These are phyloP conservation scores for Sinelater perroti DNA, from an alignment of 2,888 invertebrate genomes.

Conservation along the genomic window DNA sequence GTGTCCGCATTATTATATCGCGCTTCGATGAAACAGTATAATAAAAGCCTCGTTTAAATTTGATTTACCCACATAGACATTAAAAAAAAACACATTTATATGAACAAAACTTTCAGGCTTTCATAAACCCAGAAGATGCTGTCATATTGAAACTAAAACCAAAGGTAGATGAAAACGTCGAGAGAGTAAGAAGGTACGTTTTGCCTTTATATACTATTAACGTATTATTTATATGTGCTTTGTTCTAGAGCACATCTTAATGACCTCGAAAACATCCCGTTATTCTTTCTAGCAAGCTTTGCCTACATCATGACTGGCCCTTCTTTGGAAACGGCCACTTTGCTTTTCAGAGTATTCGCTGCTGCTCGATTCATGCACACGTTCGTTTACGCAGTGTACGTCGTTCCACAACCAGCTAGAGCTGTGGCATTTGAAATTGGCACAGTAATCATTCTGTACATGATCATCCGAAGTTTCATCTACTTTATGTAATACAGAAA, in stretches of 20 bases:
- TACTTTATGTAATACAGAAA: no score
- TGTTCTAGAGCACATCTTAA: conserved; percentile 73
- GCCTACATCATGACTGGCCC: conserved; percentile 71
- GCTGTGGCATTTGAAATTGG: conserved; percentile 47
- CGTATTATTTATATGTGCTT: no score
- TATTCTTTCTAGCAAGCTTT: conserved; percentile 69
- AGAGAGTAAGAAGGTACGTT: conserved; percentile 17
- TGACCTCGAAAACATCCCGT: conserved; percentile 76
- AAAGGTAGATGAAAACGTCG: conserved; percentile 7
- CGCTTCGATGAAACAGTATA: no score
- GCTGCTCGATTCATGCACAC: conserved; percentile 68
- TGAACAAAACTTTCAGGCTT: no score
- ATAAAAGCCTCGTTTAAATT: no score
- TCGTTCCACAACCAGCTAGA: conserved; percentile 66
- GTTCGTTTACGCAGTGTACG: conserved; percentile 68
- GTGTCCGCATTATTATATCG: no score
- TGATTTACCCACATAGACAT: no score
- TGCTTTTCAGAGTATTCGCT: conserved; percentile 66
- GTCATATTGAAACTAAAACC: not conserved
- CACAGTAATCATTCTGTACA: no score
- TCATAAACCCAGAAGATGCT: conserved; percentile 15
- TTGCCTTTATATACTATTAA: not conserved
- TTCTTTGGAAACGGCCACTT: conserved; percentile 60
- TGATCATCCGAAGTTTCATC: no score
- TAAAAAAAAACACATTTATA: no score